Evolutionary conservation across 2,888 invertebrate genomes (phyloP).

Genomic region (Oligia latruncula): DNA sequence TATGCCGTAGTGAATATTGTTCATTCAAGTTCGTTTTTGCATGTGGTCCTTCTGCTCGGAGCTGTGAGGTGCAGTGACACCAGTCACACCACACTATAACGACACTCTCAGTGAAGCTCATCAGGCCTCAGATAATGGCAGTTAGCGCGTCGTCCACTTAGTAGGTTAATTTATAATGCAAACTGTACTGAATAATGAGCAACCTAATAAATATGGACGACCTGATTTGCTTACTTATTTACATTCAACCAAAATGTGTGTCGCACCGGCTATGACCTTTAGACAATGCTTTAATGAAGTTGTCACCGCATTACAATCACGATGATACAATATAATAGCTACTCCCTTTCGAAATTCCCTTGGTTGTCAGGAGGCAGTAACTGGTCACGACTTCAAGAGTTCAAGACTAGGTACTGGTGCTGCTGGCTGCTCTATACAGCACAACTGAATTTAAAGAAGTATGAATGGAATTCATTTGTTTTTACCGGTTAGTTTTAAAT

Average conservation of each 20-base stretch:
- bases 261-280: constrained; percentile 45
- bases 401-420: background rate
- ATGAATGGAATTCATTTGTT: background rate
- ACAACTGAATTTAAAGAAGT: background rate
- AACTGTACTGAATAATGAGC: constrained; percentile 53
- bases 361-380: too few relatives aligned
- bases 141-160: constrained; percentile 43
- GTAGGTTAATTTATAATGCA: constrained; percentile 58
- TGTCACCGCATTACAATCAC: constrained; percentile 23
- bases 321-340: background rate
- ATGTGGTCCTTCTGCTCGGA: constrained; percentile 25
- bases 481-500: background rate
- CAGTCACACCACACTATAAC: constrained; percentile 30
- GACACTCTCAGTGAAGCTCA: constrained; percentile 52
- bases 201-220: constrained; percentile 59
- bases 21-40: background rate
- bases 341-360: background rate
- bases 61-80: background rate
- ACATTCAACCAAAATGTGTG: constrained; percentile 48
- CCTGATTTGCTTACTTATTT: constrained; percentile 55
- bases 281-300: constrained; percentile 38
- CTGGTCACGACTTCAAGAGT: background rate
- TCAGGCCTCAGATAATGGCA: constrained; percentile 46
- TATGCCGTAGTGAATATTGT: background rate
- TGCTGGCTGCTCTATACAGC: too few relatives aligned